A percentile compares a stretch with the other conserved stretches of the same genome.
Conservation (phyloP, 2,113 vertebrate genomes). For the Barnardius zonarius region DNA sequence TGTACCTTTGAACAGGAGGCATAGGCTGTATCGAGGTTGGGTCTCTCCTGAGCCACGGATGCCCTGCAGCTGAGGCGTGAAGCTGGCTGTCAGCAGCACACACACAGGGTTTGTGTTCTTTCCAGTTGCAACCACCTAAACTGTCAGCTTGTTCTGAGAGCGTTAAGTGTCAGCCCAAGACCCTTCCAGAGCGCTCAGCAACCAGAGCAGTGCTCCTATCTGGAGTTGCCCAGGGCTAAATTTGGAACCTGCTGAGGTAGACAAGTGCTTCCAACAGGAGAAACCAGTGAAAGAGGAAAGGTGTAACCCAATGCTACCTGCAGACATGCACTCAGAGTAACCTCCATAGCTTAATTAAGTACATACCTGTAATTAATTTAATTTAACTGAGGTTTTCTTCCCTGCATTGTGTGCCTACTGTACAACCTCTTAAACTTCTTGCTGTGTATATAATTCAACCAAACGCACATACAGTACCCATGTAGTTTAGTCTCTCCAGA, state of each 20-base stretch:
- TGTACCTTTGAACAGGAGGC: not conserved
- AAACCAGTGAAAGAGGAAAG: not conserved
- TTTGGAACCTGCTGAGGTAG: not conserved
- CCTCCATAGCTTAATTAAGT: not conserved
- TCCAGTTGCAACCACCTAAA: not conserved
- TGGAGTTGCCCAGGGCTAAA: not conserved
- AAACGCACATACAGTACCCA: not conserved
- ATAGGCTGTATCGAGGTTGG: not conserved
- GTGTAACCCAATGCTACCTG: not conserved
- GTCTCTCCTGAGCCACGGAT: not conserved
- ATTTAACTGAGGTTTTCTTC: conserved; percentile 21
- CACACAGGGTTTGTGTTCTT: not conserved
- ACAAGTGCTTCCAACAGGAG: not conserved
- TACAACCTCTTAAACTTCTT: not conserved
- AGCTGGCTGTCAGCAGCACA: not conserved
- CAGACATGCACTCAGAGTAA: not conserved
- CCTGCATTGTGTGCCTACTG: not conserved
- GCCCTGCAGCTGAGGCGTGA: not conserved
- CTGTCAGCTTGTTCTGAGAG: not conserved
- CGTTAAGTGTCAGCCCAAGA: not conserved
- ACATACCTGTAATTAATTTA: not conserved
- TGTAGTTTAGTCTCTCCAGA: not conserved
- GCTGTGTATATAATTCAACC: not conserved
- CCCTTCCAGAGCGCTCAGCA: rapidly evolving
- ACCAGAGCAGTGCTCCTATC: not conserved